Base-by-base conservation (phyloP, 2,888 invertebrate species). In the Synanthedon tipuliformis region DNA sequence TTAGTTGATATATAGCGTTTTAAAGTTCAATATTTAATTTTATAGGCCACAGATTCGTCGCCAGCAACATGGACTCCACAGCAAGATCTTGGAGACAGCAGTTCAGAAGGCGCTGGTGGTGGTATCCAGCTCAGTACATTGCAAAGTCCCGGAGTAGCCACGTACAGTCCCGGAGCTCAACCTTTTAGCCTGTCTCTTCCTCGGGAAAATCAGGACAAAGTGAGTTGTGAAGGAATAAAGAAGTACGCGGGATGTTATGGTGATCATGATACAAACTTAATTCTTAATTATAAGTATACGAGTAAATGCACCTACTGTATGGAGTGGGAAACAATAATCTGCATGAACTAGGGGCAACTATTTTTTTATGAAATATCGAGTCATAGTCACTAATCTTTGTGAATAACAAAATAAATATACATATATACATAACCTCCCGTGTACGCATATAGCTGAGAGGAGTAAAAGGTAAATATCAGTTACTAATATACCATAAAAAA, bases 111-210 rank as follows among this genome's bases (percentile, higher is more conserved):
- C 40, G 76, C 76, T 13, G 68, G 73, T 50, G 68, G 64, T 34
- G 63, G 64, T 50, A 56, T 56, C 56, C 65, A 61, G 61, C 73
- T 61, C 63, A 56, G 55, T 15, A 56, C 56, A 16, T 71, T 60
- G 66, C 34, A 12, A 69, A 59, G n/a, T 56, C 52, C 62, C 34
- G 61, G 61, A 41, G 57, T 77, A 4, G 78, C 77, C 55, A 81
- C 82, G 8, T 87, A 83, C 61, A 82, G 81, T 53, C 81, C 83
- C 0, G 77, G 81, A 3, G 88, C 90, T 0, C 92, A 92, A 64
- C 90, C 93, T 12, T 94, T 94, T 79, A 94, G 94, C 62, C 86
- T 94, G 41, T 94, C 94, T 0, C 78, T 94, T 56, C 94, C 94
- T 0, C 77, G 94, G 51, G 94, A 94, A 59, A 71, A 59, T 51